Conservation (phyloP, 2,888 invertebrate genomes). For the Scaptomyza caliginosa region DNA sequence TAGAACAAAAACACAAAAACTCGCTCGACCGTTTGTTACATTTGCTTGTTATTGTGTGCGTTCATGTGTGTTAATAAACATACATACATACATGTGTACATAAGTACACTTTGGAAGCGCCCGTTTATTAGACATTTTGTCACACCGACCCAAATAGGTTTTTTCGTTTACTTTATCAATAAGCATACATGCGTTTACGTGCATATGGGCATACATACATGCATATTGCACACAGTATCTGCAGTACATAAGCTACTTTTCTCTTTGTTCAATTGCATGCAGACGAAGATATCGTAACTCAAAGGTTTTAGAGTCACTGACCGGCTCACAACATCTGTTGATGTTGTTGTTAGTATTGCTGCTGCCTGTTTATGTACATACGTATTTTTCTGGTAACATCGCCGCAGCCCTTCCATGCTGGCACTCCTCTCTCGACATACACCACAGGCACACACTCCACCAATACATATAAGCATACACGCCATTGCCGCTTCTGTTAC, state of each 20-base stretch:
- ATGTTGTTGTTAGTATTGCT: conserved; percentile 9
- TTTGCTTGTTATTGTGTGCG: conserved; percentile 12
- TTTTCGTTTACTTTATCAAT: conserved; percentile 62
- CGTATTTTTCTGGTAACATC: conserved; percentile 55
- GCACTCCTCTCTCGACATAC: conserved; percentile 28
- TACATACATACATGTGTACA: conserved; percentile 1
- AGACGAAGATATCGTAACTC: background rate
- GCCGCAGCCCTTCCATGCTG: conserved; percentile 37
- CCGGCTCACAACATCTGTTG: conserved; percentile 51
- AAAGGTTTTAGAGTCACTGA: conserved; percentile 36
- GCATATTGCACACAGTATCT: conserved; percentile 1
- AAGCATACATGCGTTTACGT: conserved; percentile 30
- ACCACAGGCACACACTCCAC: conserved; percentile 7
- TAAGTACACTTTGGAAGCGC: conserved; percentile 28
- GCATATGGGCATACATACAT: conserved; percentile 5
- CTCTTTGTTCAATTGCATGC: conserved; percentile 23
- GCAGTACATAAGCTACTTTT: conserved; percentile 21
- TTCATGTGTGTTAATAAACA: conserved; percentile 7
- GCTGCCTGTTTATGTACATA: conserved; percentile 20
- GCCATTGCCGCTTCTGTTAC: conserved; percentile 31
- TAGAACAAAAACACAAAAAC: conserved; percentile 57
- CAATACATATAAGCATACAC: conserved; percentile 3
- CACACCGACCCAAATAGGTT: conserved; percentile 63
- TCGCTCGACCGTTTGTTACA: conserved; percentile 43
- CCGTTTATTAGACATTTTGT: conserved; percentile 44